Evolutionary conservation across 1,140 invertebrate species (phyloP), one percentile per base, ranked within the genome.

Genomic region (Drosophila erecta): DNA sequence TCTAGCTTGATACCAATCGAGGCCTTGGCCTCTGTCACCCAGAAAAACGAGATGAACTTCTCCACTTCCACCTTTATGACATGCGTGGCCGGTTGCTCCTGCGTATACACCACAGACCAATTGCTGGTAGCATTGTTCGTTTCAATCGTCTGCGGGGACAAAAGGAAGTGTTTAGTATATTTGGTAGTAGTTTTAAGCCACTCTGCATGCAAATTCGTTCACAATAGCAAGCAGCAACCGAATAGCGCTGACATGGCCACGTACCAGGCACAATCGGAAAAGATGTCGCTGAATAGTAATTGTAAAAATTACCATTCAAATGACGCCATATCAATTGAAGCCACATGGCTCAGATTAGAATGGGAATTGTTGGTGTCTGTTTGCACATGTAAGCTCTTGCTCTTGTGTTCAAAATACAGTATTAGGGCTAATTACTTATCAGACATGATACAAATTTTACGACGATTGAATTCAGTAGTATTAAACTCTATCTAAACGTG

Each of bases 21-120:
- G 77, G 92, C 11, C 90, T 80, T 14, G 10, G 80, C 59, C 40
- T 76, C 75, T 12, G 79, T 74, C 59, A 90, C 64, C 69, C 76
- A 92, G 67, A 92, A 92, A 69, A 92, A 86, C 4, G 87, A 4
- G 1, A 30, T 58, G n/a, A 84, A 90, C 93, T 75, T 93, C 84
- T 75, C 47, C 10, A 96, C 94, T 35, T 91, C 77, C 1, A 96
- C 94, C 81, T 94, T 92, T n/a, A 95, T 93, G 27, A 92, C 93
- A 81, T 96, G 96, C 4, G 81, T 72, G n/a, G 95, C 94, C 59
- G 94, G 92, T 60, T 93, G 30, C 8, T 78, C 83, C 35, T 89
- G 92, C 12, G 93, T 58, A 91, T 95, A 96, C 50, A 92, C 93
- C 22, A 96, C 92, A 38, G 91, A 94, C 94, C 95, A 96, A 72